phyloP scores from a whole-genome alignment of 2,797 vertebrate genomes.

The Trachops cirrhosus region DNA sequence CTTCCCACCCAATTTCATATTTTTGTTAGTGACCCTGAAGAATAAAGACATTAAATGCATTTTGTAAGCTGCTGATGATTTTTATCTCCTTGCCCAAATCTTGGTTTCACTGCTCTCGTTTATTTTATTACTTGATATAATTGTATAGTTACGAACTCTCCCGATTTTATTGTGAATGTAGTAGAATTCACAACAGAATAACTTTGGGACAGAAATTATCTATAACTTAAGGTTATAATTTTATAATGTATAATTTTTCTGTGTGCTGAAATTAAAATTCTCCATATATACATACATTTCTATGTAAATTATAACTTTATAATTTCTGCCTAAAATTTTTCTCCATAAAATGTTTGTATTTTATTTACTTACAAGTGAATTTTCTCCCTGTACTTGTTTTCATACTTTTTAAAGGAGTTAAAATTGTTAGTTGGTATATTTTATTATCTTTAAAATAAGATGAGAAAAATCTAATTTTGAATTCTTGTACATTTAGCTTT shows the following conservation, averaged over 20 bases:
- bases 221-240: not conserved
- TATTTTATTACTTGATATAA: not conserved
- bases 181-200: not conserved
- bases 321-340: conserved; percentile 9
- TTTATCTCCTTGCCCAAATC: not conserved
- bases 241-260: not conserved
- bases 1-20: not conserved
- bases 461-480: conserved; percentile 38
- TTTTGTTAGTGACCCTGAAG: not conserved
- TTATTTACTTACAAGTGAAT: not conserved
- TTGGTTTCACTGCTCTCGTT: not conserved
- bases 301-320: conserved; percentile 6
- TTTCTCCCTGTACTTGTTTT: not conserved
- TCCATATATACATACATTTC: not conserved
- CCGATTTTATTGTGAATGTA: not conserved
- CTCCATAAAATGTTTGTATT: not conserved
- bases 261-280: not conserved
- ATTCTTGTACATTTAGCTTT: not conserved
- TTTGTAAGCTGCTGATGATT: not conserved
- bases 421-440: conserved; percentile 31
- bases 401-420: conserved; percentile 6
- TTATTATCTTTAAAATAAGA: conserved; percentile 33
- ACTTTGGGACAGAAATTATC: not conserved
- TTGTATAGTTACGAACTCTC: not conserved
- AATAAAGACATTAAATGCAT: not conserved